Conservation (phyloP, 30 jellyfish, hydroid and myxozoan genomes). For the Thelohanellus kitauei region DNA sequence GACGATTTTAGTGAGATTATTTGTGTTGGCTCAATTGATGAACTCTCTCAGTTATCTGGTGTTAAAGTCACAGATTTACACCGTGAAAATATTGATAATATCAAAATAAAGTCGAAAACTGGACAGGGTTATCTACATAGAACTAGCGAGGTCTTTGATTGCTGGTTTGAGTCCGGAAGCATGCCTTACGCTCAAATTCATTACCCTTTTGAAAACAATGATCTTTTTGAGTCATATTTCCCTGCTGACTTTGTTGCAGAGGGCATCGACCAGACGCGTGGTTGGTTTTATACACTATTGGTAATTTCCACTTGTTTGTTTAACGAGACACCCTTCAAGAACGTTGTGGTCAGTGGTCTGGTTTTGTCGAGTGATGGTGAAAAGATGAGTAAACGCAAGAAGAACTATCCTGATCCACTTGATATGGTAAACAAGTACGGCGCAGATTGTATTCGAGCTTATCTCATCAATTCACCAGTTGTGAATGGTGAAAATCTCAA, state of each 20-base stretch:
- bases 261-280: conserved; percentile 91
- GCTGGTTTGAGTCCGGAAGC: conserved; percentile 96
- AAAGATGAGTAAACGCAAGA: conserved; percentile 73
- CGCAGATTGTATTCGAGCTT: conserved; percentile 54
- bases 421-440: conserved; percentile 44
- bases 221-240: conserved; percentile 24
- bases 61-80: conserved; percentile 32
- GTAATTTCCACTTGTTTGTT: conserved; percentile 64
- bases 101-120: conserved; percentile 39
- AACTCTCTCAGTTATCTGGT: conserved; percentile 33
- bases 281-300: conserved; percentile 78
- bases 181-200: conserved; percentile 96
- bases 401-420: conserved; percentile 77
- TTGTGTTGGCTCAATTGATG: conserved; percentile 65
- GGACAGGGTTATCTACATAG: conserved; percentile 39
- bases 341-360: conserved; percentile 46
- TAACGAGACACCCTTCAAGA: conserved; percentile 65
- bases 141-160: conserved; percentile 55
- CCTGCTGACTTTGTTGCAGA: conserved; percentile 96
- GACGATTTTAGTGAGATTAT: conserved; percentile 57
- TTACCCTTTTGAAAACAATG: conserved; percentile 90
- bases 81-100: conserved; percentile 53
- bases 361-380: conserved; percentile 87
- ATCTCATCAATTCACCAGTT: conserved; percentile 79
- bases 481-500: conserved; percentile 61